Percentiles rank a stretch among this genome's conserved stretches.
Conservation (phyloP, 2,888 invertebrate species). For the Epiperipatus broadwayi region DNA sequence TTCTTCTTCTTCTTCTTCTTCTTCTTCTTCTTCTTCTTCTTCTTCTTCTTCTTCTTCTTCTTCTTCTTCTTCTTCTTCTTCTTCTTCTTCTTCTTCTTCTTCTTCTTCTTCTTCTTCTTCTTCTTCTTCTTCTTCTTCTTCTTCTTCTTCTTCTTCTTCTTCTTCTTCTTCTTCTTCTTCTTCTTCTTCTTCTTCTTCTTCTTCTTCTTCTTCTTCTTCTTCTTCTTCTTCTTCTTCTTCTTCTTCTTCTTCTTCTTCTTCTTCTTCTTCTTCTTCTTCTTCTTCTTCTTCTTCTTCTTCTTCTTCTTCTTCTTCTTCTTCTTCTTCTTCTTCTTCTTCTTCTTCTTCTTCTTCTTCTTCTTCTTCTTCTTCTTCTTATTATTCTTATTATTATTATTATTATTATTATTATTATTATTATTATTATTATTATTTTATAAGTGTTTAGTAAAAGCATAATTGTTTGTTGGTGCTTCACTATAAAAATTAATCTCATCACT, state of each 20-base stretch:
- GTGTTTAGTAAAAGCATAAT: no score
- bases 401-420: constrained; percentile 3
- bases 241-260: not conserved
- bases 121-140: no score
- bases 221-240: not conserved
- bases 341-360: not conserved
- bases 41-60: no score
- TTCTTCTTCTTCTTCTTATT: not conserved
- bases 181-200: no score
- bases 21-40: no score
- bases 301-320: not conserved
- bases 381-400: no score
- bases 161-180: not conserved
- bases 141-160: not conserved
- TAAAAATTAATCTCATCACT: no score
- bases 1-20: no score
- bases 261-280: not conserved
- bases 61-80: no score
- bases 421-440: constrained; percentile 3
- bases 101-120: no score
- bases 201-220: not conserved
- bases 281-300: not conserved
- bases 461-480: no score
- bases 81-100: no score
- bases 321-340: not conserved